Conservation (phyloP, 2,888 invertebrate species). For the Diaphora mendica region DNA sequence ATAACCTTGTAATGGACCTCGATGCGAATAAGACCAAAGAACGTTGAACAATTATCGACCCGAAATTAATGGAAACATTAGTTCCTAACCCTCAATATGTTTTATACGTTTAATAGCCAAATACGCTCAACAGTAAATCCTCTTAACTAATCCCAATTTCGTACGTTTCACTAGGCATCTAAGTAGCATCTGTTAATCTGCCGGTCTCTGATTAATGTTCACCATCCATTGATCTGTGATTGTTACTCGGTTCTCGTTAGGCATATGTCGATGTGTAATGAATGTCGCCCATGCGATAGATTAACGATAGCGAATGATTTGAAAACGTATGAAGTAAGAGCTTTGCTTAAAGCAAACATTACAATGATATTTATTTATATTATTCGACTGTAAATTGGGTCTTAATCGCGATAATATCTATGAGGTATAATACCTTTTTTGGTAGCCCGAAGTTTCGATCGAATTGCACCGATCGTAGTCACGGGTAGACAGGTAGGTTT, state of each 20-base stretch:
- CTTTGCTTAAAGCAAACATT: not conserved
- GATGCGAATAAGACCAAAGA: not conserved
- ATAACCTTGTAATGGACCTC: not conserved
- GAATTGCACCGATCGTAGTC: too few relatives aligned
- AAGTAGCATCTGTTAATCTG: slow-evolving; percentile 44
- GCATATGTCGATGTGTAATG: slow-evolving; percentile 29
- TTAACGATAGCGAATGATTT: slow-evolving; percentile 21
- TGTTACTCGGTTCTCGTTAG: slow-evolving; percentile 33
- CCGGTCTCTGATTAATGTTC: slow-evolving; percentile 33
- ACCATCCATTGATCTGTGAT: slow-evolving; percentile 36
- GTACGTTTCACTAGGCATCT: slow-evolving; percentile 27
- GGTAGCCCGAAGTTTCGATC: too few relatives aligned
- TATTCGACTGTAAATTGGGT: too few relatives aligned
- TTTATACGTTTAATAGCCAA: slow-evolving; percentile 10
- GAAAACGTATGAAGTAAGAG: not conserved
- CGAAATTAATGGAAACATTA: slow-evolving; percentile 6
- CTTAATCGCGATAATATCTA: too few relatives aligned
- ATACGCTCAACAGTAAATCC: slow-evolving; percentile 10
- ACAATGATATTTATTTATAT: too few relatives aligned
- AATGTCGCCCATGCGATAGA: slow-evolving; percentile 25
- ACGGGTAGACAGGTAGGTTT: too few relatives aligned
- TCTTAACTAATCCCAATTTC: slow-evolving; percentile 11
- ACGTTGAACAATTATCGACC: not conserved
- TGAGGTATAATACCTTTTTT: too few relatives aligned
- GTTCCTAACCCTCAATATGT: not conserved